Percentiles rank a stretch among this genome's conserved stretches.
Conservation (phyloP, 2,888 invertebrate species). For the Melanargia galathea region DNA sequence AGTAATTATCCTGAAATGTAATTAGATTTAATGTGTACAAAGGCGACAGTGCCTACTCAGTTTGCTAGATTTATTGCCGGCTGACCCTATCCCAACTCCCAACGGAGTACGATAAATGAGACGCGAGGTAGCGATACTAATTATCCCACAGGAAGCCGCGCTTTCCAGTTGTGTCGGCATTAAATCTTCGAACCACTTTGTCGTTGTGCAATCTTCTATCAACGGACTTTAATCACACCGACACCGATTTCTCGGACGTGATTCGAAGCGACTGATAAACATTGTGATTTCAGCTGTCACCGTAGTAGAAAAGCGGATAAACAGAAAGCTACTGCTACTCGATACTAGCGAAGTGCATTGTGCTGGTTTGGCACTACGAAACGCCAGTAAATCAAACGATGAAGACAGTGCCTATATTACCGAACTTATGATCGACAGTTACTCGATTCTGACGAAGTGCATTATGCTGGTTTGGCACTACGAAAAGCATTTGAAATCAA, state of each 20-base stretch:
- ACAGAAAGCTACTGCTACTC: too few species aligned
- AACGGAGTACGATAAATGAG: slow-evolving; percentile 77
- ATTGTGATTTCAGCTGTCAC: neutral
- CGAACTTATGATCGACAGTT: too few species aligned
- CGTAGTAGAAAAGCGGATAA: neutral
- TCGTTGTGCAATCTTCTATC: neutral
- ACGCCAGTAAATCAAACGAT: too few species aligned
- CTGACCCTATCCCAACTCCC: slow-evolving; percentile 79
- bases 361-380: too few species aligned
- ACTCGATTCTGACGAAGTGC: too few species aligned
- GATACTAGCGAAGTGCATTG: too few species aligned
- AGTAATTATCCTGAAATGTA: slow-evolving; percentile 59
- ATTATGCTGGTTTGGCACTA: too few species aligned
- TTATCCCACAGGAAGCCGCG: slow-evolving; percentile 68
- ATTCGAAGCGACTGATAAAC: neutral
- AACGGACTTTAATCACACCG: neutral
- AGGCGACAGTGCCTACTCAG: slow-evolving; percentile 74
- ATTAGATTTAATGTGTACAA: slow-evolving; percentile 81
- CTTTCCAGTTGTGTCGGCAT: slow-evolving; percentile 34
- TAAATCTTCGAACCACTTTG: slow-evolving; percentile 12
- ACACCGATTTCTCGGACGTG: neutral
- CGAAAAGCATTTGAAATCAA: too few species aligned
- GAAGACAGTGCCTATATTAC: too few species aligned
- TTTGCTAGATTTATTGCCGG: slow-evolving; percentile 79
- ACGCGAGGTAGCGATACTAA: slow-evolving; percentile 79